Evolutionary conservation across 2,797 vertebrate genomes (phyloP).

Genomic region (Labeo calbasu): DNA sequence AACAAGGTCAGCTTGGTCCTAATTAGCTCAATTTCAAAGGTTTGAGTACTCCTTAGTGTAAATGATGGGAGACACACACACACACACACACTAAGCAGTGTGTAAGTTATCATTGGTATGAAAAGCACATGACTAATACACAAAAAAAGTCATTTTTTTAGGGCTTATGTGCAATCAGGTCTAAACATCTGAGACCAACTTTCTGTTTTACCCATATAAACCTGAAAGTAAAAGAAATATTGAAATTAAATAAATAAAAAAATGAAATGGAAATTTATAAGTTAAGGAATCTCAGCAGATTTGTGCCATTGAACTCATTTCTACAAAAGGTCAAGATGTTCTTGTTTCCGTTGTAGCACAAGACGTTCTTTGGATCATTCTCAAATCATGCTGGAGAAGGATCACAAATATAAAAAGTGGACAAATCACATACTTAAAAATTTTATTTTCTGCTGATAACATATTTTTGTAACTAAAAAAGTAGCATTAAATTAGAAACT

Average conservation of each 20-base stretch:
- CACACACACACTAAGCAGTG: constrained; percentile 17
- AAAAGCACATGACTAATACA: constrained; percentile 7
- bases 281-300: not conserved
- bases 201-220: not conserved
- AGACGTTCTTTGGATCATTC: constrained; percentile 4
- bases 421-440: not conserved
- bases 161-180: not conserved
- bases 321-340: not conserved
- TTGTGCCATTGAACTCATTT: not conserved
- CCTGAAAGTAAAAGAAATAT: not conserved
- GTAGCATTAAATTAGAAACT: not conserved
- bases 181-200: not conserved
- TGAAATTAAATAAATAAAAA: not conserved
- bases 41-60: not conserved
- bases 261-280: not conserved
- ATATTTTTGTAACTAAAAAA: not conserved
- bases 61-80: not conserved
- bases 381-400: not conserved
- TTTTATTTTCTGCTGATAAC: not conserved
- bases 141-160: not conserved
- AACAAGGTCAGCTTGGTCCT: constrained; percentile 35
- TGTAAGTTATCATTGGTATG: not conserved
- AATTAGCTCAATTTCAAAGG: constrained; percentile 22
- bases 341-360: not conserved
- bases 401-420: not conserved